Percentiles rank a stretch among this genome's conserved stretches.
Evolutionary conservation across 2,888 invertebrate species (phyloP).

Genomic region (Pharmacophagus antenor): DNA sequence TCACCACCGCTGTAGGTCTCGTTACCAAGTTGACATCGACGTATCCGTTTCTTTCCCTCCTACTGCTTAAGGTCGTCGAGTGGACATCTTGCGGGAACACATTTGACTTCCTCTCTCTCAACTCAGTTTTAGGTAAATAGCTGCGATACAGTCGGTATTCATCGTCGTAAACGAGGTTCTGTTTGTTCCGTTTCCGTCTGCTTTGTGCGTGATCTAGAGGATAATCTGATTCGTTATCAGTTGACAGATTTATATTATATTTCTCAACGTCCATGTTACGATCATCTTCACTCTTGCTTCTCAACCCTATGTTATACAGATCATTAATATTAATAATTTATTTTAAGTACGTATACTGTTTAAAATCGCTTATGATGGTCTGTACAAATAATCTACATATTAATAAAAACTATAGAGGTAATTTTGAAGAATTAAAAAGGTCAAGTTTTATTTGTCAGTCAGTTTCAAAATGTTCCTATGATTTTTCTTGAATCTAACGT

Average conservation of each 20-base stretch:
- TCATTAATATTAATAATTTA: too few relatives aligned
- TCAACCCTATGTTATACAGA: slow-evolving; percentile 8
- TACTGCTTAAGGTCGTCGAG: slow-evolving; percentile 9
- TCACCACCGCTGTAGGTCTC: slow-evolving; percentile 21
- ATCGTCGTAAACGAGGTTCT: background rate
- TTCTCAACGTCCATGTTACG: background rate
- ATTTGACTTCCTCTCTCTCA: background rate
- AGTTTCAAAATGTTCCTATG: too few relatives aligned
- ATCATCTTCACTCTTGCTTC: slow-evolving; percentile 8
- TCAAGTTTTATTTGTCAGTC: too few relatives aligned
- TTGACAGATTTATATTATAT: background rate
- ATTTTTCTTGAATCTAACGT: too few relatives aligned
- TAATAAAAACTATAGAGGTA: too few relatives aligned
- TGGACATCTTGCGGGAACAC: background rate
- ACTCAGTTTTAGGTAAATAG: slow-evolving; percentile 19
- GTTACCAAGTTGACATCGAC: slow-evolving; percentile 26
- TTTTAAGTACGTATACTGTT: too few relatives aligned
- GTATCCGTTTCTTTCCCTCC: slow-evolving; percentile 21
- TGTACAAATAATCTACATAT: too few relatives aligned
- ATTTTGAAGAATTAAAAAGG: too few relatives aligned
- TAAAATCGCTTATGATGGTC: too few relatives aligned
- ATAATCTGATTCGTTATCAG: slow-evolving; percentile 5
- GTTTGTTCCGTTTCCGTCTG: slow-evolving; percentile 4
- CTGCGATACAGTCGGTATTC: slow-evolving; percentile 18
- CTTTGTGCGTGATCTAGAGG: slow-evolving; percentile 7